phyloP scores from a whole-genome alignment of 2,797 vertebrate genomes.

The Sandelia bainsii region DNA sequence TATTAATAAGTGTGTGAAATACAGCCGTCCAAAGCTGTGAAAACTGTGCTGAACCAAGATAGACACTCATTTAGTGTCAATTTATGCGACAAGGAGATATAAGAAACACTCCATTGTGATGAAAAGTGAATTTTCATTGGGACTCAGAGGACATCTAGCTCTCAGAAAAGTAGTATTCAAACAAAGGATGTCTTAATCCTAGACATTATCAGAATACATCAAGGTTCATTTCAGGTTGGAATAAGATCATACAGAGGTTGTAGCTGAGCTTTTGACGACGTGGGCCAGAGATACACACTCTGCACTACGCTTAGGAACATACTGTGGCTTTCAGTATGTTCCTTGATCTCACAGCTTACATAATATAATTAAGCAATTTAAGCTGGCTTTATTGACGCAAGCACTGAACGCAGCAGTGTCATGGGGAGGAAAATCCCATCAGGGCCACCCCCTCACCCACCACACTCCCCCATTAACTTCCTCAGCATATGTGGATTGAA shows the following conservation, averaged over 20 bases:
- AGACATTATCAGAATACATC: conserved; percentile 40
- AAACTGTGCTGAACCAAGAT: conserved; percentile 20
- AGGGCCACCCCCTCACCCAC: conserved; percentile 35
- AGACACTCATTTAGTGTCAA: conserved; percentile 29
- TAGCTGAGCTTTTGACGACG: conserved; percentile 43
- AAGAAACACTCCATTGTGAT: conserved; percentile 19
- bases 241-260: conserved; percentile 42
- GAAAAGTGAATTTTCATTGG: background rate
- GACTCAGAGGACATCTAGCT: conserved; percentile 15
- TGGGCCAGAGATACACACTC: conserved; percentile 34
- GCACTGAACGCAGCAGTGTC: conserved; percentile 62
- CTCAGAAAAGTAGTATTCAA: conserved; percentile 12
- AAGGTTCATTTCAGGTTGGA: conserved; percentile 39
- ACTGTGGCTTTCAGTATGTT: conserved; percentile 68
- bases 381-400: conserved; percentile 78
- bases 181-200: conserved; percentile 32
- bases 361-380: conserved; percentile 86
- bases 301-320: conserved; percentile 53
- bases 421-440: conserved; percentile 55
- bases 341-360: conserved; percentile 82
- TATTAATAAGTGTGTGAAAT: conserved; percentile 52
- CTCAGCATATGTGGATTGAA: conserved; percentile 63
- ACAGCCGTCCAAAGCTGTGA: conserved; percentile 26
- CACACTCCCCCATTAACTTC: conserved; percentile 37
- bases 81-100: conserved; percentile 23